Percentiles rank a stretch among this genome's conserved stretches.
Evolutionary conservation across 2,113 vertebrate genomes (phyloP).

Genomic region (Lanius ludovicianus): DNA sequence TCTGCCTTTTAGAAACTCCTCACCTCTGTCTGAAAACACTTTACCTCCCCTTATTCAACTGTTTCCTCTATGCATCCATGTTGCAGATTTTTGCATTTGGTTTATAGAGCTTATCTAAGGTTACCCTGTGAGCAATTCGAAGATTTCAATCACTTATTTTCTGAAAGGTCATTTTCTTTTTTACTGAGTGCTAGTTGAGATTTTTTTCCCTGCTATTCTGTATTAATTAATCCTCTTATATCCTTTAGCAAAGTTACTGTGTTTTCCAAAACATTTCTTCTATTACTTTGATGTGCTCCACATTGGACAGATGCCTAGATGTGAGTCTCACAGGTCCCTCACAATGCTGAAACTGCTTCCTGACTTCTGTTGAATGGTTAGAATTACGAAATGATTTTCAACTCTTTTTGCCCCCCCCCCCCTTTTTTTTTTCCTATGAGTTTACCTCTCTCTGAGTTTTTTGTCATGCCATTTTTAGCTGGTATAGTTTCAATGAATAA

Average conservation of each 20-base stretch:
- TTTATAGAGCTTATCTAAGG: conserved; percentile 7
- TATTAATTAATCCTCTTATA: conserved; percentile 34
- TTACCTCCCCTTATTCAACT: background rate
- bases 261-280: background rate
- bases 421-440: background rate
- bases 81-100: background rate
- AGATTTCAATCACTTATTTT: conserved; percentile 24
- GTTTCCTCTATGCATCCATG: background rate
- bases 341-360: background rate
- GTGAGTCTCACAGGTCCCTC: background rate
- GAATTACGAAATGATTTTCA: background rate
- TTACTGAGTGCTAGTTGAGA: background rate
- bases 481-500: background rate
- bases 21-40: background rate
- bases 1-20: background rate
- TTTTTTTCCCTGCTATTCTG: background rate
- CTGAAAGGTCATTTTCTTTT: background rate
- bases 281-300: background rate
- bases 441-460: background rate
- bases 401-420: background rate
- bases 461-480: background rate
- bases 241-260: background rate
- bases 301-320: background rate
- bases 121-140: background rate
- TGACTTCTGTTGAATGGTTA: background rate